These are phyloP conservation scores for Proterorhinus semilunaris DNA, from an alignment of 2,113 vertebrate genomes.

Conservation along the genomic window DNA sequence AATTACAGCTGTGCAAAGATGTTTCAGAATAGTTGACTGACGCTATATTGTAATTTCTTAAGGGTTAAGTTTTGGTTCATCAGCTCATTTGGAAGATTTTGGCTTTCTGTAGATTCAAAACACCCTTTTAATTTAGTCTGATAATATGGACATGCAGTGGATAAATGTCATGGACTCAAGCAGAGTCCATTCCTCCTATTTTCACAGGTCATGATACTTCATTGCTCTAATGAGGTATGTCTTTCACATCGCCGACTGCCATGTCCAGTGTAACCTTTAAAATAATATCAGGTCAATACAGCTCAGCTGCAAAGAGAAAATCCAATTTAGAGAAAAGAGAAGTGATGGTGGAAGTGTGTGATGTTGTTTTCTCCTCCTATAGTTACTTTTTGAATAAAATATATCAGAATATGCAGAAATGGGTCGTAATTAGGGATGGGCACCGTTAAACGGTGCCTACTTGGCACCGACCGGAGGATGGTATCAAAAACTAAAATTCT, in stretches of 20 bases:
- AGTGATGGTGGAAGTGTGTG: slow-evolving; percentile 67
- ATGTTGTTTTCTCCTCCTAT: slow-evolving; percentile 55
- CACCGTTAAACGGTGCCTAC: too few relatives aligned
- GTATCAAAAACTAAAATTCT: too few relatives aligned
- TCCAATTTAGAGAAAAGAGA: slow-evolving; percentile 75
- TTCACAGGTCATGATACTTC: slow-evolving; percentile 73
- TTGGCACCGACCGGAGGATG: too few relatives aligned
- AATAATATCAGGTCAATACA: slow-evolving; percentile 77
- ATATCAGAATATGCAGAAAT: too few relatives aligned
- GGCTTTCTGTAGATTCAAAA: slow-evolving; percentile 6
- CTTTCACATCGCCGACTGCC: slow-evolving; percentile 77
- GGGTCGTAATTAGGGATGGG: too few relatives aligned
- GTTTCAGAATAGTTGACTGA: too few relatives aligned
- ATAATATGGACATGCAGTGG: slow-evolving; percentile 6
- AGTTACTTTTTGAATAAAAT: not conserved
- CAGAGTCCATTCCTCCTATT: slow-evolving; percentile 55
- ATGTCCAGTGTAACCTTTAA: slow-evolving; percentile 80
- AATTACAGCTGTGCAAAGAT: too few relatives aligned
- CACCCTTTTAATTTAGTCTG: slow-evolving; percentile 37
- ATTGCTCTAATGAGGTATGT: slow-evolving; percentile 66
- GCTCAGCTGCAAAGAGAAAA: slow-evolving; percentile 71
- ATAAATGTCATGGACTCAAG: slow-evolving; percentile 42
- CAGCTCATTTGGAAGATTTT: not conserved
- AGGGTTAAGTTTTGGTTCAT: too few relatives aligned
- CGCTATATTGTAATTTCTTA: too few relatives aligned